Evolutionary conservation across 2,113 vertebrate species (phyloP), one percentile per base, ranked within the genome.

Genomic region (Cyanoramphus novaezelandiae): DNA sequence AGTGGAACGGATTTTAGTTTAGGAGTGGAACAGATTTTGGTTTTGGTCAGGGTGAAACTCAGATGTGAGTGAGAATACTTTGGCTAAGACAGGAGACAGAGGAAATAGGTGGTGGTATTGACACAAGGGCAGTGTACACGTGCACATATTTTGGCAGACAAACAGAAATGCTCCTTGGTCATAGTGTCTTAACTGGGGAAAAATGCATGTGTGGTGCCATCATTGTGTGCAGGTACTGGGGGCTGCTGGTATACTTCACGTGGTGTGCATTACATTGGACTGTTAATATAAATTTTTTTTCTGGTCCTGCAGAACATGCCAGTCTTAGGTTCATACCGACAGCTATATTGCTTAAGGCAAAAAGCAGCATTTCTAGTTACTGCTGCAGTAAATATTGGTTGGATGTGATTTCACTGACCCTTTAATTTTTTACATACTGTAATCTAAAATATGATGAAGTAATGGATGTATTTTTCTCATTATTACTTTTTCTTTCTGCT

Each of bases 301-400:
- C n/a, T 91, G 41, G 14, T 85, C 52, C 9, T 31, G 33, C 3
- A 69, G 52, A 72, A 37, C 23, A 5, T 35, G 11, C 27, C 7
- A 2, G 25, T 79, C 19, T 63, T 49, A 20, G 2, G 28, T 71
- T 81, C 63, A 29, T 53, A 65, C 13, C 4, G 17, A 43, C 17
- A 65, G 7, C 37, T 52, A 23, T 17, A 14, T 62, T 10, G 11
- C 16, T 53, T 35, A 41, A 19, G 17, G 62, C 39, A 74, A 67
- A 92, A 70, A 41, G 8, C 57, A 91, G 23, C n/a, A 37, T 85
- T 92, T 93, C 12, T 90, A 43, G 17, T 82, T 88, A 35, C 27
- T 59, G 35, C 17, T 88, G 79, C 50, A 81, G 24, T 68, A 88
- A 81, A 41, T 83, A 94, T 47, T n/a, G 60, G 77, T 49, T 49